Conservation (phyloP, 2,888 invertebrate species). For the Choreutis nemorana region DNA sequence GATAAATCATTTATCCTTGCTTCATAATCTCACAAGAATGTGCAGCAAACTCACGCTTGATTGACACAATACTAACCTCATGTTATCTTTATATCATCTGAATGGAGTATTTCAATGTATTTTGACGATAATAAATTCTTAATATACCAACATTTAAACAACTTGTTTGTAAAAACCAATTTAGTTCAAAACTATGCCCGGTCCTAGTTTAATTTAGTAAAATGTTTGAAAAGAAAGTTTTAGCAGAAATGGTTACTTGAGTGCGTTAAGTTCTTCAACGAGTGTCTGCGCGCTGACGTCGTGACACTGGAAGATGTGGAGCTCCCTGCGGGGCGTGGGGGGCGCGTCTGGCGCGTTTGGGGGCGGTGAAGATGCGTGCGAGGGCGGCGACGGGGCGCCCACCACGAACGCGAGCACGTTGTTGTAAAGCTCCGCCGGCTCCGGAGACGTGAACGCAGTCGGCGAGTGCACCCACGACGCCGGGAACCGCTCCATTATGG, state of each 20-base stretch:
- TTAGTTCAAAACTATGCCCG: no score
- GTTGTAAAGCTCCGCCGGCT: conserved; percentile 97
- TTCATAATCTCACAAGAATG: no score
- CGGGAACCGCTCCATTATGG: conserved; percentile 96
- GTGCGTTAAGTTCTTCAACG: conserved; percentile 78
- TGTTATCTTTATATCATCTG: no score
- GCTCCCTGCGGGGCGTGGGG: conserved; percentile 73
- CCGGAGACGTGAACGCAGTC: conserved; percentile 96
- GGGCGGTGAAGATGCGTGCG: conserved; percentile 6
- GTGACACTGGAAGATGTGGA: conserved; percentile 95
- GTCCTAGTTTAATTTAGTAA: no score
- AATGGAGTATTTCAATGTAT: no score
- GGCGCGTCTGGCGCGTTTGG: conserved; percentile 7
- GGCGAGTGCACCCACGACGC: conserved; percentile 93
- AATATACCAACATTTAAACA: no score
- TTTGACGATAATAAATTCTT: no score
- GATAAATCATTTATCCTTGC: no score
- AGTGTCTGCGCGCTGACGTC: conserved; percentile 80
- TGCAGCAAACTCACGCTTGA: no score
- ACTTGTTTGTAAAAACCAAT: no score
- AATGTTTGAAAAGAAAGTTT: no score
- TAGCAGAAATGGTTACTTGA: conserved; percentile 59
- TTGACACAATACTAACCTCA: no score
- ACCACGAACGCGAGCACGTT: conserved; percentile 98
- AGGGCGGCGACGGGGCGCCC: conserved; percentile 51